Conservation (phyloP, 2,888 invertebrate genomes). For the Polymixis lichenea region DNA sequence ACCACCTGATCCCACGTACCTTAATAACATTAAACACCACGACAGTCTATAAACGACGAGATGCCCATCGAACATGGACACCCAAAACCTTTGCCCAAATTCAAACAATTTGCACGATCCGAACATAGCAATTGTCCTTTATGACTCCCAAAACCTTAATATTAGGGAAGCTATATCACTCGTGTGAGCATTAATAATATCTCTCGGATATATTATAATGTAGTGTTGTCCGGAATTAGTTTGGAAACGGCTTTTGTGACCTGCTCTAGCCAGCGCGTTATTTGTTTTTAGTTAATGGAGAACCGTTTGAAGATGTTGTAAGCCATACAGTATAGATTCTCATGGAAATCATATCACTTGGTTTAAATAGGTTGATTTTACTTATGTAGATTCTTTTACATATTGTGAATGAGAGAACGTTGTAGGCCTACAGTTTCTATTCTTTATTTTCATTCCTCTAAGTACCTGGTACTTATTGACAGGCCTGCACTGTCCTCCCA, state of each 20-base stretch:
- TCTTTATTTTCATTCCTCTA: too few species aligned
- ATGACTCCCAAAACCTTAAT: conserved; percentile 47
- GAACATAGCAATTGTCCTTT: conserved; percentile 55
- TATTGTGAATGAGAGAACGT: too few species aligned
- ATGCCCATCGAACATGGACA: conserved; percentile 47
- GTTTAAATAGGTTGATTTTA: too few species aligned
- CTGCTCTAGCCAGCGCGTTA: neutral
- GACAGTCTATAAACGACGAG: conserved; percentile 34
- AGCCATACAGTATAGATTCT: neutral
- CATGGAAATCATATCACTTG: too few species aligned
- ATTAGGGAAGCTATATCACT: conserved; percentile 49
- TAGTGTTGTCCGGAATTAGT: neutral
- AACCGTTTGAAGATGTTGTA: neutral
- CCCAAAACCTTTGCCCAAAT: conserved; percentile 35
- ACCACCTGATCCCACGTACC: conserved; percentile 13
- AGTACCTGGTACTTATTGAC: too few species aligned
- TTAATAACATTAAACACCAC: conserved; percentile 44
- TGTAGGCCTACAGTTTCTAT: too few species aligned
- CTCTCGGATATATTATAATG: conserved; percentile 2
- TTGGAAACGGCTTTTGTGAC: neutral
- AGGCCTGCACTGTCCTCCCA: too few species aligned
- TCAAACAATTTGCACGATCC: conserved; percentile 52
- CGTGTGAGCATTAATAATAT: conserved; percentile 39
- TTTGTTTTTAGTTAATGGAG: neutral
- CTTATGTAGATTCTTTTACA: too few species aligned